Evolutionary conservation across 2,888 invertebrate genomes (phyloP).

Genomic region (Sinelater perroti): DNA sequence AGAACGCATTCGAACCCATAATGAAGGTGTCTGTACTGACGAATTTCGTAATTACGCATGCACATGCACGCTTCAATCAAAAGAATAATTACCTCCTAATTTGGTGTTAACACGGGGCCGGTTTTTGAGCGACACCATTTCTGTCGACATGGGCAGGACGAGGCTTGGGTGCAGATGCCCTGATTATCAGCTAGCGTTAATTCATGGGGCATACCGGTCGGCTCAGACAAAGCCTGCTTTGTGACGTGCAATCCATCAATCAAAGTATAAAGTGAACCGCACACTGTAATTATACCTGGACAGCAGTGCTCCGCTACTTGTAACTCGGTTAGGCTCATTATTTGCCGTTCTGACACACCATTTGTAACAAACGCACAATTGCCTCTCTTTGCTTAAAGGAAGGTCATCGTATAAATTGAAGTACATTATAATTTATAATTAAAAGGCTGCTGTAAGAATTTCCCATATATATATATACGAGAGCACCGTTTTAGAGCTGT

Average conservation of each 20-base stretch:
- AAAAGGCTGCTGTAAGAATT: no score
- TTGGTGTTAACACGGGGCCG: conserved; percentile 50
- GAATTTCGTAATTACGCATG: conserved; percentile 16
- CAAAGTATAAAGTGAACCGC: conserved; percentile 52
- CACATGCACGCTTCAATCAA: conserved; percentile 42
- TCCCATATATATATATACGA: no score
- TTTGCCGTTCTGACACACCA: conserved; percentile 5
- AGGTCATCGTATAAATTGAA: no score
- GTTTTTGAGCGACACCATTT: conserved; percentile 51
- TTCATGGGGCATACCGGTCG: conserved; percentile 47
- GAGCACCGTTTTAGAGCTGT: no score
- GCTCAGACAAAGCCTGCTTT: conserved; percentile 48
- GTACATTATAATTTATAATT: no score
- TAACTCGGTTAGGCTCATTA: conserved; percentile 9
- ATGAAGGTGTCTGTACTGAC: no score
- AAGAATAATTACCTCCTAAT: conserved; percentile 47
- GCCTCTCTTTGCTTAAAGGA: no score
- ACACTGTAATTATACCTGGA: conserved; percentile 51
- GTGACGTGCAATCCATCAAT: conserved; percentile 55
- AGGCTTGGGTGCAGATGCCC: conserved; percentile 51
- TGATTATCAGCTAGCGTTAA: conserved; percentile 51
- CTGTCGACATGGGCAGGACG: conserved; percentile 50
- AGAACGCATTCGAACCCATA: no score
- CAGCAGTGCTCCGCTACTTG: conserved; percentile 46
- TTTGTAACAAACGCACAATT: background rate